Percentiles rank a stretch among this genome's conserved stretches.
Conservation (phyloP, 2,888 invertebrate species). For the Rotaria macrura region DNA sequence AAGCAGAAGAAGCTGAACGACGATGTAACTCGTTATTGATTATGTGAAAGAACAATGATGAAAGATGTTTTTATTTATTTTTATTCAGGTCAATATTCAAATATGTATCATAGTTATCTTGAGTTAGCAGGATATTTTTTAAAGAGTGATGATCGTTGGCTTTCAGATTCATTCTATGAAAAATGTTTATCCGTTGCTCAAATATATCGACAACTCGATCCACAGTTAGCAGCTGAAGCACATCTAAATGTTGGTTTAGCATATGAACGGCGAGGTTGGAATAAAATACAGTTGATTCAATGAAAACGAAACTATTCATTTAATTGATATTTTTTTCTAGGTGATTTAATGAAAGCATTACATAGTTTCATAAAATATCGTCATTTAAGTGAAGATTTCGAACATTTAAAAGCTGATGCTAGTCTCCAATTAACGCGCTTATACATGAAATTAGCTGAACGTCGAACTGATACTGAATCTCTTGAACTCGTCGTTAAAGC, state of each 20-base stretch:
- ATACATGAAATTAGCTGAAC: conserved; percentile 27
- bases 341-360: conserved; percentile 18
- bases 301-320: too few relatives aligned
- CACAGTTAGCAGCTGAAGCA: conserved; percentile 27
- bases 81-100: conserved; percentile 14
- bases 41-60: background rate
- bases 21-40: background rate
- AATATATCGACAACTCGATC: conserved; percentile 22
- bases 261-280: conserved; percentile 29
- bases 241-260: conserved; percentile 25
- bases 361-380: conserved; percentile 26
- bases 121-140: conserved; percentile 31
- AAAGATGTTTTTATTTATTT: background rate
- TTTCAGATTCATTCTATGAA: conserved; percentile 32
- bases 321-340: conserved; percentile 18
- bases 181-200: conserved; percentile 28
- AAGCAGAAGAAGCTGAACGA: conserved; percentile 31
- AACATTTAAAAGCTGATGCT: conserved; percentile 22
- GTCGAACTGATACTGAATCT: background rate
- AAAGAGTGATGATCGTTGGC: conserved; percentile 28
- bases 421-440: conserved; percentile 20
- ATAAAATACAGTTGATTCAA: background rate
- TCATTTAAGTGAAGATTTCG: conserved; percentile 13
- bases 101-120: conserved; percentile 14
- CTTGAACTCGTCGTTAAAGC: conserved; percentile 26